Conservation (phyloP, 2,888 invertebrate species). For the Thecophora atra region DNA sequence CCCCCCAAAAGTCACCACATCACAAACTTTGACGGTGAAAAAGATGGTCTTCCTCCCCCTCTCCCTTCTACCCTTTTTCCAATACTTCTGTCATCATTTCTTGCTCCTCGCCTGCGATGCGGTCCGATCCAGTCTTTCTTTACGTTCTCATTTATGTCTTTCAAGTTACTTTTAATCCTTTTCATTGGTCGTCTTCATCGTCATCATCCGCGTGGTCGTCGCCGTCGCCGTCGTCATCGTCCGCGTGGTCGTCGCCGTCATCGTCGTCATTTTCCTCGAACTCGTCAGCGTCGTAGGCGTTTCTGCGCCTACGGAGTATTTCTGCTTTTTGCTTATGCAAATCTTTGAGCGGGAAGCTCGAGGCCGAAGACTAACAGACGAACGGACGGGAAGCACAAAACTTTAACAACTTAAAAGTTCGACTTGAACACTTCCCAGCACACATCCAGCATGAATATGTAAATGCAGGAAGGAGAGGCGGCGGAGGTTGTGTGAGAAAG, state of each 20-base stretch:
- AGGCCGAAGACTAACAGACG: neutral
- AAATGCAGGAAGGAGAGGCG: no score
- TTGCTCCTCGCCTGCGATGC: neutral
- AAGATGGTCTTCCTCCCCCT: neutral
- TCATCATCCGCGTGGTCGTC: neutral
- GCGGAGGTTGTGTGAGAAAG: conserved; percentile 34
- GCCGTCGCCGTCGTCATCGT: no score
- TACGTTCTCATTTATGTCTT: neutral
- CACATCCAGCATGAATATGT: no score
- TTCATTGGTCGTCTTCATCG: conserved; percentile 10
- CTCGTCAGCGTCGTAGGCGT: neutral
- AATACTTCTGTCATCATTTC: neutral
- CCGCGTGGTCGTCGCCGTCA: neutral
- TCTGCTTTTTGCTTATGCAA: conserved; percentile 30
- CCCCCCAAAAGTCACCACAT: neutral
- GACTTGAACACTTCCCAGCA: neutral
- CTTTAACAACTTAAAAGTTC: conserved; percentile 26
- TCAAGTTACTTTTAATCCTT: conserved; percentile 27
- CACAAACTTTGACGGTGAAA: no score
- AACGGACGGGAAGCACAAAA: conserved; percentile 6
- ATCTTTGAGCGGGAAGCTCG: neutral
- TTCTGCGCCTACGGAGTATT: no score
- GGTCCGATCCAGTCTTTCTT: neutral
- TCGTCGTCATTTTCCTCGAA: neutral
- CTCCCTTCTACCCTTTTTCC: neutral